Evolutionary conservation across 2,888 invertebrate species (phyloP), one percentile per base, ranked within the genome.

Genomic region (Busseola fusca): DNA sequence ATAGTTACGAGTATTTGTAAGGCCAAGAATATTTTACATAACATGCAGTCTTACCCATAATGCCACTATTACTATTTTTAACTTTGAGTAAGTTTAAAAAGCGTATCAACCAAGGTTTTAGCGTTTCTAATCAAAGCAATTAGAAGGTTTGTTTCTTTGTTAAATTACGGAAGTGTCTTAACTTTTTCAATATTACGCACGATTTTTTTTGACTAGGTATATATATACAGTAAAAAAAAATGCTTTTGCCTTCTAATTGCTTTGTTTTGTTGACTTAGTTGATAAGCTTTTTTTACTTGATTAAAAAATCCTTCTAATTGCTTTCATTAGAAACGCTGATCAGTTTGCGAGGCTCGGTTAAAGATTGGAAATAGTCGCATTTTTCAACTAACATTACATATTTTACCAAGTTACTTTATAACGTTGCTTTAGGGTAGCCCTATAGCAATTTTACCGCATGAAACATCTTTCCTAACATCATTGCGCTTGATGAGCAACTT

Each of bases 401-500:
- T 48, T 21, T 27, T 9, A 48, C 27, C n/a, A 30, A 27, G 27
- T 62, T 21, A n/a, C 14, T 4, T 7, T 9, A 1, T 9, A 62
- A 16, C 4, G 21, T 62, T 42, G 21, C 2, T 42, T 27, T 7
- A 60, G 3, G 25, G 25, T 42, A 59, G 18, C 25, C 25, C 5
- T 42, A 16, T 42, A n/a, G 1, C 7, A 52, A 18, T 14, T 25
- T 30, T 66, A 30, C 6, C 34, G 21, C 50, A 57, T 62, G 64
- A 67, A 62, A 71, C 14, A 42, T 64, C 21, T 68, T 54, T 52
- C 50, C 40, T 45, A 57, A 52, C 45, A 45, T 45, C 56, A 60
- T 64, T 14, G 62, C 64, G 45, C 56, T 78, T 66, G 27, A 12
- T 59, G 14, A 54, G 21, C 59, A 67, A 34, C 62, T 52, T 52